These are phyloP conservation scores for Meloidogyne chitwoodi DNA, from an alignment of 1,140 invertebrate species.

Conservation along the genomic window DNA sequence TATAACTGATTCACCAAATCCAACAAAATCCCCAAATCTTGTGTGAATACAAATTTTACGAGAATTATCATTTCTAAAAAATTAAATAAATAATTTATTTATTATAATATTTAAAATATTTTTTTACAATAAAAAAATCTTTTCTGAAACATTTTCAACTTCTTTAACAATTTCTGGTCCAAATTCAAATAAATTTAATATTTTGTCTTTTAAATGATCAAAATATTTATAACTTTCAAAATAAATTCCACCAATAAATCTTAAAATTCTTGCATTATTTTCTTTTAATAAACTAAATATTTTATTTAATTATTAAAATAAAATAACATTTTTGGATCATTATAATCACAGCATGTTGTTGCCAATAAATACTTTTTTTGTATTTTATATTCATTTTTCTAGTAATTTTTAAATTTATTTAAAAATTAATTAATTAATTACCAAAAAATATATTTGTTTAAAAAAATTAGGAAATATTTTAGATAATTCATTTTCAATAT, in stretches of 20 bases:
- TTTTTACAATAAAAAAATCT: neutral
- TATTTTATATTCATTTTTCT: neutral
- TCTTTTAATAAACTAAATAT: neutral
- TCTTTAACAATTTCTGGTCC: conserved; percentile 2
- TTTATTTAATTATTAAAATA: neutral
- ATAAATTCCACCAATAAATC: neutral
- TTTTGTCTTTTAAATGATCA: conserved; percentile 3
- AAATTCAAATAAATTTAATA: conserved; percentile 7
- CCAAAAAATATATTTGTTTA: conserved; percentile 6
- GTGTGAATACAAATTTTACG: conserved; percentile 35
- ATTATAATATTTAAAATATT: neutral
- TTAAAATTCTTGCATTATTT: neutral
- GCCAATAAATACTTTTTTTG: neutral
- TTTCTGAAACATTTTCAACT: neutral
- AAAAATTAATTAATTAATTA: neutral
- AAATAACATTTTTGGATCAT: conserved; percentile 5
- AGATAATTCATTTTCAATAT: neutral
- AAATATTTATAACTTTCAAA: conserved; percentile 5
- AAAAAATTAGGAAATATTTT: conserved; percentile 3
- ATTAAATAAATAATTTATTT: conserved; percentile 10
- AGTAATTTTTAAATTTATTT: neutral
- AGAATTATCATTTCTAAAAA: conserved; percentile 1
- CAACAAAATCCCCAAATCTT: conserved; percentile 27
- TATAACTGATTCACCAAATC: neutral
- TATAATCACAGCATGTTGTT: conserved; percentile 16